Base-by-base conservation (phyloP, 2,888 invertebrate species). In the Andrena dorsata region DNA sequence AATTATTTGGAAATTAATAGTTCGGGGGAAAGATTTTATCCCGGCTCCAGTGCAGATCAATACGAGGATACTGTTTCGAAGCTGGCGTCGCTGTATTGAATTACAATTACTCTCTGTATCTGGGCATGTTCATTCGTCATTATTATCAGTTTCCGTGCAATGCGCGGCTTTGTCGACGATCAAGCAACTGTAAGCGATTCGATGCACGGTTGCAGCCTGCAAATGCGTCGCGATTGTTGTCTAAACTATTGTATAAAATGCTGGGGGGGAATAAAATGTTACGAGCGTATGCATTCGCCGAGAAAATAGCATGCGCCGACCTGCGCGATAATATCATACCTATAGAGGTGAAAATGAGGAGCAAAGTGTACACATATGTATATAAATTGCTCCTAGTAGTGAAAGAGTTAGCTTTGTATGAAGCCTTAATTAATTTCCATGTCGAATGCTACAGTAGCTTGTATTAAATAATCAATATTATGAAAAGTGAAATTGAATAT, bases 61-160 rank as follows among this genome's bases (percentile, higher is more conserved):
- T 76, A 76, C 28, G 28, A 23, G 56, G 35, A 64, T 79, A 76
- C 13, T 7, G 64, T 69, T 76, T 58, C 56, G 58, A 76, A 79
- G 56, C 63, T 60, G 51, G 47, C 64, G 53, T 64, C 63, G 35
- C 49, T 70, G 47, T 63, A 70, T 70, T 30, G 30, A 77, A 64
- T 77, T 76, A 70, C 76, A 77, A 79, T 79, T 79, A 77, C 64
- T 51, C 64, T 58, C 30, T 58, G 30, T 53, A 66, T 65, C 70
- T 47, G 66, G 23, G 13, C 65, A 53, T n/a, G 80, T 74, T 69
- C 82, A 80, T 71, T 80, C 71, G 80, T 82, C 80, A 80, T 70
- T 75, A 80, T 82, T 80, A 82, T 82, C 80, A 61, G 80, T 80
- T 71, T 51, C 71, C 72, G 60, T 41, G 65, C 76, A 23, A 69